phyloP scores from a whole-genome alignment of 2,888 invertebrate species.

The Tethea ocularis region DNA sequence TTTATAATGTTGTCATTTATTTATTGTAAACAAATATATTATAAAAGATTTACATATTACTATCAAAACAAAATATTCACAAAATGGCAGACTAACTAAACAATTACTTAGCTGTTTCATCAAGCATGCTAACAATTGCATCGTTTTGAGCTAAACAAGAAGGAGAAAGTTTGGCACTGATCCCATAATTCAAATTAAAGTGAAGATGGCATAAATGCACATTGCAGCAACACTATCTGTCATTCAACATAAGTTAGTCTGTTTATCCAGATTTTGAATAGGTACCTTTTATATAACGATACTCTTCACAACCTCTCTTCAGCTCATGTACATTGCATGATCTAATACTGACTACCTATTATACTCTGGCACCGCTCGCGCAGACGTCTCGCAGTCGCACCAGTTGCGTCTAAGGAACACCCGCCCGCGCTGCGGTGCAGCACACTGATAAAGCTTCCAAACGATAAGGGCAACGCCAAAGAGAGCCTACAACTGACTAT shows the following conservation, averaged over 20 bases:
- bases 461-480: slow-evolving; percentile 68
- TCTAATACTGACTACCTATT: slow-evolving; percentile 72
- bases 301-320: slow-evolving; percentile 80
- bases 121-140: slow-evolving; percentile 83
- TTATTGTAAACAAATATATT: slow-evolving; percentile 84
- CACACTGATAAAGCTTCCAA: slow-evolving; percentile 49
- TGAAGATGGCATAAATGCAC: slow-evolving; percentile 81
- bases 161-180: slow-evolving; percentile 83
- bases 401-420: too few species aligned
- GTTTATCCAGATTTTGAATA: slow-evolving; percentile 79
- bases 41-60: slow-evolving; percentile 85
- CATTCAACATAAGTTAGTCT: slow-evolving; percentile 76
- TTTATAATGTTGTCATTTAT: slow-evolving; percentile 84
- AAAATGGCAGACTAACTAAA: slow-evolving; percentile 84
- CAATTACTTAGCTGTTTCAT: slow-evolving; percentile 80
- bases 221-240: slow-evolving; percentile 78
- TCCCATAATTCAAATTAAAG: slow-evolving; percentile 78
- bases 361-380: slow-evolving; percentile 36
- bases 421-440: slow-evolving; percentile 15
- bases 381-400: slow-evolving; percentile 26
- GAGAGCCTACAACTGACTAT: slow-evolving; percentile 79
- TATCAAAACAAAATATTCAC: slow-evolving; percentile 85
- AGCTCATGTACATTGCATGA: slow-evolving; percentile 70
- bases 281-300: slow-evolving; percentile 82
- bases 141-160: slow-evolving; percentile 83